Evolutionary conservation across 1,140 invertebrate species (phyloP), one percentile per base, ranked within the genome.

Genomic region (honey bee (Apis mellifera)): DNA sequence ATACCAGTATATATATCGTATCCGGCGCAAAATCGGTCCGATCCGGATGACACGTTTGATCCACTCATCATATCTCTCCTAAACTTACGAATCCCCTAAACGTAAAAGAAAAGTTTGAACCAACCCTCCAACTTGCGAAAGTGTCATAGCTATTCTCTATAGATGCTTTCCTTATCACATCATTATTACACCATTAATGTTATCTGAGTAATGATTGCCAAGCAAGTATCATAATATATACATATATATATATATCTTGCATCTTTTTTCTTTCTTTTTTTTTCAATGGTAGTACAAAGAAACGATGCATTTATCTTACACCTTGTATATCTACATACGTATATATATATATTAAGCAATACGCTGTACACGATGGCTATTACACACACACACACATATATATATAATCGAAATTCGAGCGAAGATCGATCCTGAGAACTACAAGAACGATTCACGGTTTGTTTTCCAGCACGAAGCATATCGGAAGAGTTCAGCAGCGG

Each of bases 401-500:
- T 66, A 17, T 15, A 64, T 57, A 17, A 15, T 4, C 21, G n/a
- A 60, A 15, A 62, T 8, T 3, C 23, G 9, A 2, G 9, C 11
- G 32, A 3, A 32, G 32, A 32, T 3, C 2, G 32, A 77, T 19
- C 64, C 65, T 42, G 74, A 48, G 42, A 42, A 42, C 59, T 42
- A 69, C 66, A 71, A 12, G 69, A 26, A 26, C 50, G 76, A 71
- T 52, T n/a, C 54, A 50, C 59, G 12, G 15, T 88, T 76, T 87
- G 77, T 88, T 92, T 94, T 94, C 50, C 92, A 97, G 97, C 97
- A 86, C 95, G 97, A 88, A 98, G 97, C 94, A 97, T 97, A 93
- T 98, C 97, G 81, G 97, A 98, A 92, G 97, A 98, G 90, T 97
- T 97, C 90, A 97, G 96, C 90, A 97, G 96, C 91, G 96, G 96